Evolutionary conservation across 2,113 vertebrate species (phyloP), one percentile per base, ranked within the genome.

Genomic region (Boleophthalmus pectinirostris): DNA sequence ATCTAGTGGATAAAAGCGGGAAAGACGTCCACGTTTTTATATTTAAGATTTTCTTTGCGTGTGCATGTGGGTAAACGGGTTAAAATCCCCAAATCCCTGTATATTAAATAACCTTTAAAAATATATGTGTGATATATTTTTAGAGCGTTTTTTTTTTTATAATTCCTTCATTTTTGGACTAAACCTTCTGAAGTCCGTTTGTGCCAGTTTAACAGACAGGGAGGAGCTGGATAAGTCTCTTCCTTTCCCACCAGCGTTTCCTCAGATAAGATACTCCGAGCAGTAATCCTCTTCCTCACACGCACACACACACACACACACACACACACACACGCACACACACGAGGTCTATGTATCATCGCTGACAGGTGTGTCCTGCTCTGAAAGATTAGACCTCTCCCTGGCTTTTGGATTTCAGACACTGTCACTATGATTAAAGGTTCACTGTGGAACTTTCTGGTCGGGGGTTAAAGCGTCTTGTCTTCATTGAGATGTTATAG

Each of bases 331-430:
- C 65, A 60, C 45, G 49, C 45, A 46, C 10, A 18, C 21, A 57
- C 33, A 67, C 33, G 23, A 43, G 1, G 45, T n/a, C 71, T 57
- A 67, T 75, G 80, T 84, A 78, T 47, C 76, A 78, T 20, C 35
- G 29, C 73, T 0, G 3, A 82, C 70, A 81, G 79, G 73, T 61
- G 75, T 69, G 57, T 58, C 86, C 79, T 65, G 63, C 71, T 78
- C 81, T 81, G 75, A 75, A 69, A 85, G 79, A 87, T 86, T 83
- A 76, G 79, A 75, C 73, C 56, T 84, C 33, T 43, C 72, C 66
- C 68, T 53, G 20, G 77, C 75, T 73, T 84, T 87, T 85, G 73
- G 78, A 84, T 82, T 89, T 85, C 77, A 78, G 72, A 82, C 38
- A 10, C 29, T 51, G 47, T 51, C 47, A 51, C 47, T 51, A 20